Percentiles rank a stretch among this genome's conserved stretches.
These are phyloP conservation scores for Cottus gobio DNA, from an alignment of 2,113 vertebrate species.

Conservation along the genomic window DNA sequence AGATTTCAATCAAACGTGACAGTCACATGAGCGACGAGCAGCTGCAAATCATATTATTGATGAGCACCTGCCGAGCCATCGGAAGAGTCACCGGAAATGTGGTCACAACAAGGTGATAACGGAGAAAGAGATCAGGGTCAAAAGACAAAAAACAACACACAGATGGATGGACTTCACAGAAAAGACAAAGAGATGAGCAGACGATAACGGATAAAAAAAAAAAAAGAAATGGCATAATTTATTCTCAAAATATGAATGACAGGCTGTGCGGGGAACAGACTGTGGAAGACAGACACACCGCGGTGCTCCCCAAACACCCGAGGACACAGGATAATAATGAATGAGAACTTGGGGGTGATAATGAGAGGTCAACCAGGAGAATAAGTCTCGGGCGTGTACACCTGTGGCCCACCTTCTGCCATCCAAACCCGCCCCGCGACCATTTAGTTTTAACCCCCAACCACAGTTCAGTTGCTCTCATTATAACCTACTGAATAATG, in stretches of 20 bases:
- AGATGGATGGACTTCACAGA: slow-evolving; percentile 10
- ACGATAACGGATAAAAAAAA: slow-evolving; percentile 60
- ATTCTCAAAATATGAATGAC: slow-evolving; percentile 71
- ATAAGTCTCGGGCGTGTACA: slow-evolving; percentile 75
- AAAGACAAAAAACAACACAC: background rate
- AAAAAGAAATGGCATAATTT: slow-evolving; percentile 70
- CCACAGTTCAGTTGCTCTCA: slow-evolving; percentile 71
- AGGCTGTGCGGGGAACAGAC: slow-evolving; percentile 64
- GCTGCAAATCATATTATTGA: slow-evolving; percentile 11
- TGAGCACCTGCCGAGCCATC: slow-evolving; percentile 24
- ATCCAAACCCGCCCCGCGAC: slow-evolving; percentile 41
- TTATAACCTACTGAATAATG: slow-evolving; percentile 81
- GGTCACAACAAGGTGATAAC: background rate
- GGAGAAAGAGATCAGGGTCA: background rate
- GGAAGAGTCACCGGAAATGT: background rate
- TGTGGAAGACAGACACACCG: slow-evolving; percentile 51
- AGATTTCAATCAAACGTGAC: slow-evolving; percentile 21
- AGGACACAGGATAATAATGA: slow-evolving; percentile 66
- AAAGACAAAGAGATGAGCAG: slow-evolving; percentile 60
- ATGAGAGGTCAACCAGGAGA: slow-evolving; percentile 80
- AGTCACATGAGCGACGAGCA: slow-evolving; percentile 11
- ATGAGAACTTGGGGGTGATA: slow-evolving; percentile 68
- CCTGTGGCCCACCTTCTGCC: slow-evolving; percentile 83
- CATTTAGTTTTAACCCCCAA: slow-evolving; percentile 17
- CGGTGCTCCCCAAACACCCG: slow-evolving; percentile 58